These are phyloP conservation scores for Pyrgilauda ruficollis DNA, from an alignment of 2,113 vertebrate species.

Conservation along the genomic window DNA sequence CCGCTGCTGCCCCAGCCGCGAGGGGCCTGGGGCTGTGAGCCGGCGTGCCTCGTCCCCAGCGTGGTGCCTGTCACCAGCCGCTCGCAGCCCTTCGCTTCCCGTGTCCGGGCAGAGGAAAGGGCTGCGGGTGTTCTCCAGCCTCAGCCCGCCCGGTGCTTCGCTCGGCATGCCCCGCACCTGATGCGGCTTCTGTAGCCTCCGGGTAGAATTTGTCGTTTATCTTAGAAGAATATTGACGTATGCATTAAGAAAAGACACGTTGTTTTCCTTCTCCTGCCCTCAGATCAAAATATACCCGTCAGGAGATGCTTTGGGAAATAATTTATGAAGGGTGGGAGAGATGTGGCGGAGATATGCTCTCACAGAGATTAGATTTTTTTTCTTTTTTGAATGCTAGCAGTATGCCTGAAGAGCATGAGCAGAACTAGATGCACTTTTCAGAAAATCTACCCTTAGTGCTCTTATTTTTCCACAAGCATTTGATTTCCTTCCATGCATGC, in stretches of 20 bases:
- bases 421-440: neutral
- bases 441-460: neutral
- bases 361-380: neutral
- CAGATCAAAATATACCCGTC: neutral
- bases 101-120: neutral
- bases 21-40: neutral
- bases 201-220: neutral
- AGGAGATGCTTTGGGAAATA: neutral
- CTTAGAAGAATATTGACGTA: no score
- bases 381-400: neutral
- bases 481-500: neutral
- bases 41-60: neutral
- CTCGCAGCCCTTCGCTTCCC: neutral
- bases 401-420: neutral
- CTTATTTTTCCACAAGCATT: neutral
- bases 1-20: neutral
- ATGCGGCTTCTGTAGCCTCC: neutral
- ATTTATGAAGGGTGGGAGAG: neutral
- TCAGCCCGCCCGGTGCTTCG: neutral
- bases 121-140: neutral
- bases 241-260: neutral
- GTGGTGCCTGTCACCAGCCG: accelerated
- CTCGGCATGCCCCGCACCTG: neutral
- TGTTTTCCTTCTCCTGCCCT: neutral
- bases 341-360: neutral